Base-by-base conservation (phyloP, 2,888 invertebrate species). In the Nineta flava region DNA sequence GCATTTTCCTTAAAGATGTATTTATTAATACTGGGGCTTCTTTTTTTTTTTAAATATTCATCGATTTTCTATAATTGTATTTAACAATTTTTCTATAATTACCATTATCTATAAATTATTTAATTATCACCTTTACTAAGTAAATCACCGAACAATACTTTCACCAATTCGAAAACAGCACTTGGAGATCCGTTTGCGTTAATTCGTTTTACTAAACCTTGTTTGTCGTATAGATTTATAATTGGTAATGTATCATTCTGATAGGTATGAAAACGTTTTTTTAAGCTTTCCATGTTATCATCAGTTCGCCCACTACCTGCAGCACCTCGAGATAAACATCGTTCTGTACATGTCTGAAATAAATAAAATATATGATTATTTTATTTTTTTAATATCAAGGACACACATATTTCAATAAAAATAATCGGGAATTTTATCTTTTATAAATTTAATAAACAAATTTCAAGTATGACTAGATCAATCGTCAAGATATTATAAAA, bases 291-390 rank as follows among this genome's bases (percentile, higher is more conserved):
- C 42, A 79, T 64, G 62, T 99, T 99, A 65, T 99, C 99, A 65
- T 99, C 99, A 1, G 84, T 77, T 10, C 97, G 79, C 0, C 95
- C 95, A 64, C 92, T 94, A 46, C 88, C 92, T 43, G 80, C 81
- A 47, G 84, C 83, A 1, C 95, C 96, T 53, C 96, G 77, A 4
- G 77, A 76, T 49, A 99, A 62, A 63, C 96, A 97, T 41, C 99
- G 75, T 32, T 83, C 70, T 0, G 87, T 81, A 65, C 97, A 97
- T 7, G 81, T 68, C 70, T 70, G 58, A 34, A 60, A 50, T n/a
- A 41, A 32, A 35, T n/a, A n/a, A n/a, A n/a, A n/a, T n/a, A n/a
- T n/a, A n/a, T n/a, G n/a, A n/a, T n/a, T n/a, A n/a, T n/a, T n/a
- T n/a, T 31, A 9, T 15, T 12, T 26, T 21, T 45, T 45, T 45